These are phyloP conservation scores for Aporrectodea caliginosa DNA, from an alignment of 1,140 invertebrate genomes.

Conservation along the genomic window DNA sequence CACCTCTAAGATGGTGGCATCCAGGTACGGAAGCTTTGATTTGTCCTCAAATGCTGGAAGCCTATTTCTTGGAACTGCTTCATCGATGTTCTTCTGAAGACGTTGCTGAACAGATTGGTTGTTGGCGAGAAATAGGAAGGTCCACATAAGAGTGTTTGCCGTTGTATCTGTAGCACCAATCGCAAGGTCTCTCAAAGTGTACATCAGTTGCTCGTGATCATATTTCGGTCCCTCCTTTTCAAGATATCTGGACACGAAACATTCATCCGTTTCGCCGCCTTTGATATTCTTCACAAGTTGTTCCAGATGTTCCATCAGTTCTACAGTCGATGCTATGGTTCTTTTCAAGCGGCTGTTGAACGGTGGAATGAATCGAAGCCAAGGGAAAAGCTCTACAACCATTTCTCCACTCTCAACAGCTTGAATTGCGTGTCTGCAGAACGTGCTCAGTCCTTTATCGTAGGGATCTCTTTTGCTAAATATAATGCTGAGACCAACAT, in stretches of 20 bases:
- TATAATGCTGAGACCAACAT: background rate
- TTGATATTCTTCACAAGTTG: background rate
- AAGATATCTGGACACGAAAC: background rate
- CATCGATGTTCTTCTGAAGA: constrained; percentile 47
- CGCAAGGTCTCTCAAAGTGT: constrained; percentile 40
- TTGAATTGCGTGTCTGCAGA: background rate
- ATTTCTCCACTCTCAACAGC: background rate
- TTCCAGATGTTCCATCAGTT: background rate
- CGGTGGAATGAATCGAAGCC: background rate
- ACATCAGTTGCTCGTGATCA: constrained; percentile 32
- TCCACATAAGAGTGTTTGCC: constrained; percentile 48
- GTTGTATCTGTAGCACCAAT: constrained; percentile 51
- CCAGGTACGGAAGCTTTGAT: constrained; percentile 39
- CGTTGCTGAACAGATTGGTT: constrained; percentile 51
- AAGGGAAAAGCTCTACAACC: background rate
- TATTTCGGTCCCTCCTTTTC: background rate
- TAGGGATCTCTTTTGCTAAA: background rate
- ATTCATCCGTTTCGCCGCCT: background rate
- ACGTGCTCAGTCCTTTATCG: background rate
- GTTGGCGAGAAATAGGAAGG: constrained; percentile 42
- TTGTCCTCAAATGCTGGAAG: constrained; percentile 37
- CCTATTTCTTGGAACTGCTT: constrained; percentile 41
- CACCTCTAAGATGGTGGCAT: constrained; percentile 43
- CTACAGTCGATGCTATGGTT: background rate
- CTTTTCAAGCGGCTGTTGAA: background rate